These are phyloP conservation scores for Drosophila obscura DNA, from an alignment of 1,140 invertebrate species.

Conservation along the genomic window DNA sequence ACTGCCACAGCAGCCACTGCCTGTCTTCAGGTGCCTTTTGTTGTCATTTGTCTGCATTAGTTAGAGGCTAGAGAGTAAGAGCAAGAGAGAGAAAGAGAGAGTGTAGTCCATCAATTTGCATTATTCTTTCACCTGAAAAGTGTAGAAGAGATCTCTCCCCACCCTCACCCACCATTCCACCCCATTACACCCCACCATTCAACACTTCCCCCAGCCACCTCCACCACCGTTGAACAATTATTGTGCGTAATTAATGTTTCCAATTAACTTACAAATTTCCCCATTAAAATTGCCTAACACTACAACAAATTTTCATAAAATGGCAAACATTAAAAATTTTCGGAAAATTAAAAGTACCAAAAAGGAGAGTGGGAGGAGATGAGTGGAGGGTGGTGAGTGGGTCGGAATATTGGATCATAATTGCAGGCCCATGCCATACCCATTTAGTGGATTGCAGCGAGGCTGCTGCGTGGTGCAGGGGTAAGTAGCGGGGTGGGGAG, in stretches of 20 bases:
- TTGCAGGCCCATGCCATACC: too few species aligned
- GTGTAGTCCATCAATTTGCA: constrained; percentile 61
- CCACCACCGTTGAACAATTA: not conserved
- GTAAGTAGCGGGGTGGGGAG: too few species aligned
- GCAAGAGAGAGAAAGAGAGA: not conserved
- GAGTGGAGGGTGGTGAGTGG: too few species aligned
- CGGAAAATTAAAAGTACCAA: too few species aligned
- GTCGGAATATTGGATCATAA: too few species aligned
- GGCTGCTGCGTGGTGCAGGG: too few species aligned
- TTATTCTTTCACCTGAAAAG: constrained; percentile 61
- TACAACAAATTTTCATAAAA: constrained; percentile 7
- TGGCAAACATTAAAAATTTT: not conserved
- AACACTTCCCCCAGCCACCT: too few species aligned
- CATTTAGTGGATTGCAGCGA: too few species aligned
- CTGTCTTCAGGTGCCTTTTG: constrained; percentile 45
- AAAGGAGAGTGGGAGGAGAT: too few species aligned
- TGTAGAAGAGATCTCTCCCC: not conserved
- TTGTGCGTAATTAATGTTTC: constrained; percentile 73
- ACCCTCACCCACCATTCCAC: constrained; percentile 3
- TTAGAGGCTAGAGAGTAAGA: not conserved
- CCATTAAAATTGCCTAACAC: constrained; percentile 13
- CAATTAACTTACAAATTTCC: constrained; percentile 65
- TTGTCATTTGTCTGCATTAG: constrained; percentile 81
- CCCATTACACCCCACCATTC: too few species aligned
- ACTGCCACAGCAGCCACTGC: not conserved